phyloP scores from a whole-genome alignment of 2,888 invertebrate species.

The Latrodectus hesperus region DNA sequence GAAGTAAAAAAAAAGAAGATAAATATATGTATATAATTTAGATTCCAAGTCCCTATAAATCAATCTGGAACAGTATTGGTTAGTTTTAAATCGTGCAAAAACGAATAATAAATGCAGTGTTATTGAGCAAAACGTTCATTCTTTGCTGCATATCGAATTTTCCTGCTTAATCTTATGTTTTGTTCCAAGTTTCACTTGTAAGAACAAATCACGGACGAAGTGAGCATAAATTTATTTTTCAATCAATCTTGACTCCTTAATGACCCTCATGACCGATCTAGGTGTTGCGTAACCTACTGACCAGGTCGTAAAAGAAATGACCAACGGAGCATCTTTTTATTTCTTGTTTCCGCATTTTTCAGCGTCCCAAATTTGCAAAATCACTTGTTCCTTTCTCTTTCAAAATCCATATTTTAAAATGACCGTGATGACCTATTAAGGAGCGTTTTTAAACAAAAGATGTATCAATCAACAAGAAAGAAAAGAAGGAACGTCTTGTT shows the following conservation, averaged over 20 bases:
- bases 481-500: slow-evolving; percentile 19
- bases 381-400: slow-evolving; percentile 2
- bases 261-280: slow-evolving; percentile 14
- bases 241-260: not conserved
- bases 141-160: not conserved
- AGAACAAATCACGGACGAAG: not conserved
- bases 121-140: not conserved
- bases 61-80: too few species aligned
- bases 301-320: slow-evolving; percentile 42
- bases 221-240: not conserved
- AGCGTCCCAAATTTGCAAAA: slow-evolving; percentile 20
- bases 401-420: not conserved
- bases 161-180: not conserved
- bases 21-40: too few species aligned
- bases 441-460: slow-evolving; percentile 18
- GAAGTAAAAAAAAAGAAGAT: too few species aligned
- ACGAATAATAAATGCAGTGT: too few species aligned
- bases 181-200: not conserved
- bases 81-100: too few species aligned
- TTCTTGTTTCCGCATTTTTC: slow-evolving; percentile 26
- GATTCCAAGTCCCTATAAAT: too few species aligned
- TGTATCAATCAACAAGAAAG: slow-evolving; percentile 30
- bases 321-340: slow-evolving; percentile 7
- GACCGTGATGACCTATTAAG: slow-evolving; percentile 21
- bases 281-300: slow-evolving; percentile 27